Evolutionary conservation across 2,888 invertebrate genomes (phyloP).

Genomic region (Drosophila atripex): DNA sequence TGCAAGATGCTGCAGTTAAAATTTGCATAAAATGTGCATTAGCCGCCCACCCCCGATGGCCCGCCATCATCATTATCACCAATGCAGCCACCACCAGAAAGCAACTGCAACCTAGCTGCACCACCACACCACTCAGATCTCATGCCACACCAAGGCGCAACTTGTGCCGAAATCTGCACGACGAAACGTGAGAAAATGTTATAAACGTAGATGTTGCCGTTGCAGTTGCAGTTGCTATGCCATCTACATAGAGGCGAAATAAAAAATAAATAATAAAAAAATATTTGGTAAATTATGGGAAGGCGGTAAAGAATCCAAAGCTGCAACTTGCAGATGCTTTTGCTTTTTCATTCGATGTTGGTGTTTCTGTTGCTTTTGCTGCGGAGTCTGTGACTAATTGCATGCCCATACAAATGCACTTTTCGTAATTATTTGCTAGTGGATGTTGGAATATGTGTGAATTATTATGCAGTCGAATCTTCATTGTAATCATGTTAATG

Average conservation of each 20-base stretch:
- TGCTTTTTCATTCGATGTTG: conserved; percentile 24
- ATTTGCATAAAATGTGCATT: conserved; percentile 80
- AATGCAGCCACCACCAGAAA: conserved; percentile 24
- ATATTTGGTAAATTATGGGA: conserved; percentile 80
- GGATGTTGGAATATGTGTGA: conserved; percentile 53
- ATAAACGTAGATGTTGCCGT: conserved; percentile 60
- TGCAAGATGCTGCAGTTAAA: conserved; percentile 35
- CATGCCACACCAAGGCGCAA: conserved; percentile 70
- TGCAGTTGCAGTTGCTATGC: conserved; percentile 33
- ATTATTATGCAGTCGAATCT: conserved; percentile 55
- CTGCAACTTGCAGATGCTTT: conserved; percentile 54
- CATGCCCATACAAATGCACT: conserved; percentile 73
- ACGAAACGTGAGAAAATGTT: conserved; percentile 81
- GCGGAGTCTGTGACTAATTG: conserved; percentile 73
- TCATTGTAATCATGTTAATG: conserved; percentile 76
- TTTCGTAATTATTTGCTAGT: conserved; percentile 74
- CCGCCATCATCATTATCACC: conserved; percentile 41
- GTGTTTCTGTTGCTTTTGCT: conserved; percentile 21
- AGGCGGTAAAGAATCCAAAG: conserved; percentile 61
- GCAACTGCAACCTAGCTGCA: conserved; percentile 14
- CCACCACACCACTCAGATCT: conserved; percentile 22
- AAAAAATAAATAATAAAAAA: conserved; percentile 58
- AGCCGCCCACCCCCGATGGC: conserved; percentile 67
- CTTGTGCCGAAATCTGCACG: conserved; percentile 79
- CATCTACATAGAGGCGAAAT: conserved; percentile 34